Base-by-base conservation (phyloP, 35 echinoderm and acorn worm species). In the Hemicentrotus pulcherrimus region DNA sequence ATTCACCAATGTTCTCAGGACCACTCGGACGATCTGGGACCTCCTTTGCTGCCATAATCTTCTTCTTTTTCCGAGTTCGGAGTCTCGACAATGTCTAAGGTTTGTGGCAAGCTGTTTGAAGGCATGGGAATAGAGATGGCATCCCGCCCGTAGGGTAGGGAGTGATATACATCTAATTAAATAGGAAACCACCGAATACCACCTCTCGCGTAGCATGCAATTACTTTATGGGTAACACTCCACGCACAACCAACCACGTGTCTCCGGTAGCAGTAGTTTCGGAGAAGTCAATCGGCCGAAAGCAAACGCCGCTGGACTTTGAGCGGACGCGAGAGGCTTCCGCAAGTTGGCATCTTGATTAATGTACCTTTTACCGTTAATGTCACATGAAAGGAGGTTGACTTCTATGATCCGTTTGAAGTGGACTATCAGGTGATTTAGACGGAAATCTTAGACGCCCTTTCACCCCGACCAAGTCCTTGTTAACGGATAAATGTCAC, bases 341-440 rank as follows among this genome's bases (percentile, higher is more conserved):
- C 19, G 19, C 65, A 7, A n/a, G 65, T 78, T 78, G 28, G 65
- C 65, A 0, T 78, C n/a, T 78, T 78, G 65, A 78, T 78, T 78
- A 78, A 78, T 78, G 65, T 78, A 78, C 65, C 65, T 78, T 78
- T 78, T 78, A 78, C 65, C 65, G 24, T 78, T 78, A 78, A 78
- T 78, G 65, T 78, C 65, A n/a, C 19, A 6, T 22, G 65, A 78
- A 78, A 78, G 65, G 65, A 78, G 65, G 28, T 78, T 78, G 65
- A 78, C 65, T 78, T n/a, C 65, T 28, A 8, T 78, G 19, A 30
- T 30, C 65, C 22, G 4, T 78, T 78, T 28, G 65, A 78, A 22
- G 22, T 78, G 65, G 65, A 78, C 65, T 78, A 78, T 78, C 65
- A 28, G 65, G 65, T 78, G 65, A 78, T 78, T 78, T 78, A n/a